Conservation (phyloP, 2,113 vertebrate species). For the Anguilla japonica region DNA sequence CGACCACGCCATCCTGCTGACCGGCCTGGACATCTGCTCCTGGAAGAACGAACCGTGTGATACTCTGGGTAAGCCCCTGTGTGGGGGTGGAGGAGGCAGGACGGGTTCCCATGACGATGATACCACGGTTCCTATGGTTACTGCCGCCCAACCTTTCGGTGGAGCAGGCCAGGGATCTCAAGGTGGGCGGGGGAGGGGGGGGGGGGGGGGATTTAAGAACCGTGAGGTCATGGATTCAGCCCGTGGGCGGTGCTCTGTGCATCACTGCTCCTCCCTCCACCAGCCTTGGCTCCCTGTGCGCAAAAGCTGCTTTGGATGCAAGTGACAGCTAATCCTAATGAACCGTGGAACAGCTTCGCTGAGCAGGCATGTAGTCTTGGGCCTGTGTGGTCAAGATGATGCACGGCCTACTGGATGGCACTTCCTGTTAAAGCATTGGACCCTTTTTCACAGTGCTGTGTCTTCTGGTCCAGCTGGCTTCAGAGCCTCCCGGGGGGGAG, state of each 20-base stretch:
- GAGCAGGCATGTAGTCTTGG: neutral
- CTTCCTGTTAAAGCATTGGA: no score
- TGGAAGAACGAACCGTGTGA: constrained; percentile 93
- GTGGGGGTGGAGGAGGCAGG: neutral
- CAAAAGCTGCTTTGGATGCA: neutral
- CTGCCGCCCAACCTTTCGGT: neutral
- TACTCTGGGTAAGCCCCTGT: constrained; percentile 73
- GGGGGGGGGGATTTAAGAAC: neutral
- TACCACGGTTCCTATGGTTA: neutral
- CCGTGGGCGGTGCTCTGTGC: neutral
- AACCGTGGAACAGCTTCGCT: neutral
- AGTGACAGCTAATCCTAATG: neutral
- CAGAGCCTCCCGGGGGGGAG: no score
- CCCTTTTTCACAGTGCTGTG: no score
- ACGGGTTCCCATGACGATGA: neutral
- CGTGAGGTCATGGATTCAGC: neutral
- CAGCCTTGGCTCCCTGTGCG: neutral
- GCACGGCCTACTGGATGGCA: no score
- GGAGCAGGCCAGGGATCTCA: neutral
- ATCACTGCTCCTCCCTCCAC: neutral
- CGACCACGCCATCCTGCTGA: constrained; percentile 87
- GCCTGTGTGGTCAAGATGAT: neutral
- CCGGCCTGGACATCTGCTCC: constrained; percentile 88
- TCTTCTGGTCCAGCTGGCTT: no score
- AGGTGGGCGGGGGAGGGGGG: neutral